Evolutionary conservation across 30 jellyfish, hydroid and myxozoan genomes (phyloP).

Genomic region (Catostylus mosaicus): DNA sequence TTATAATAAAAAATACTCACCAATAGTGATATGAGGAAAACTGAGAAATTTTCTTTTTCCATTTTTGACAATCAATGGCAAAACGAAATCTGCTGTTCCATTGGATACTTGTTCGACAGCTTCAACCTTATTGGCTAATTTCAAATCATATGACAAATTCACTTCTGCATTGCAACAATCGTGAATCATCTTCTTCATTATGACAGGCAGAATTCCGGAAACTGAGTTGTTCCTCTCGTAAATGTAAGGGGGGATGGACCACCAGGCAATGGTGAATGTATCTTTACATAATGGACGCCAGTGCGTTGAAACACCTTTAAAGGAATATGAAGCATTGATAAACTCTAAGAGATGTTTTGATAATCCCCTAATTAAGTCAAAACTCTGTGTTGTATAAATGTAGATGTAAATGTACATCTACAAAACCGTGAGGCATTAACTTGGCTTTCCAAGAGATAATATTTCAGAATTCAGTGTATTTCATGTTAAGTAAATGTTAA

Average conservation of each 20-base stretch:
- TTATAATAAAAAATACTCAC: conserved; percentile 36
- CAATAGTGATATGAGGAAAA: conserved; percentile 47
- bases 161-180: conserved; percentile 39
- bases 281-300: conserved; percentile 61
- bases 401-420: too few species aligned
- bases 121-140: conserved; percentile 34
- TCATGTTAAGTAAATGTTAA: too few species aligned
- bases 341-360: too few species aligned
- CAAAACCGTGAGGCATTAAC: too few species aligned
- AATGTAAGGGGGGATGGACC: conserved; percentile 63
- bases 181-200: conserved; percentile 37
- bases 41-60: conserved; percentile 50
- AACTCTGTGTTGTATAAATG: too few species aligned
- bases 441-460: too few species aligned
- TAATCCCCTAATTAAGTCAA: too few species aligned
- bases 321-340: background rate
- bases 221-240: conserved; percentile 20
- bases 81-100: conserved; percentile 71
- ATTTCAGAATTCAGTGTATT: too few species aligned
- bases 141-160: conserved; percentile 40
- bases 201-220: conserved; percentile 42
- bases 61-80: conserved; percentile 45
- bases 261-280: conserved; percentile 50
- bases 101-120: conserved; percentile 61
- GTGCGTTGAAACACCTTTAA: background rate